A percentile compares a stretch with the other conserved stretches of the same genome.
Conservation (phyloP, 2,797 vertebrate genomes). For the Nyctibius grandis region DNA sequence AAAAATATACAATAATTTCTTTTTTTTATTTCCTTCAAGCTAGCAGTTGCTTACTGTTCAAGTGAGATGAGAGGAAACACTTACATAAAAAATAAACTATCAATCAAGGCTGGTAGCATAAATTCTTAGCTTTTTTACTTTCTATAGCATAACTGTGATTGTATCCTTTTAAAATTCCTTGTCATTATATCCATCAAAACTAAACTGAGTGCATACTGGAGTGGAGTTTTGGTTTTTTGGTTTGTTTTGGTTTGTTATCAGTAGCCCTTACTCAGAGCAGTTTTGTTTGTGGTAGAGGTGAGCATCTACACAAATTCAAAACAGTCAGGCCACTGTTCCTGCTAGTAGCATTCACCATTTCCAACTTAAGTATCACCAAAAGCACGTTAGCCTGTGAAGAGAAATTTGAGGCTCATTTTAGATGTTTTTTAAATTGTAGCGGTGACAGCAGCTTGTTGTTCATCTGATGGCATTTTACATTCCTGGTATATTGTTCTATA, state of each 20-base stretch:
- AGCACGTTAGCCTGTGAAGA: rapidly evolving
- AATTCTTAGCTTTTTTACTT: neutral
- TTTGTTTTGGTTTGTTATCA: neutral
- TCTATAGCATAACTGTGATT: neutral
- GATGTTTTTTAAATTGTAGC: neutral
- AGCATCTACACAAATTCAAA: neutral
- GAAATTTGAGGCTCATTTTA: neutral
- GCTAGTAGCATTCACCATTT: neutral
- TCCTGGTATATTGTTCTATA: neutral
- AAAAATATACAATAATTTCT: neutral
- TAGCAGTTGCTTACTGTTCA: neutral
- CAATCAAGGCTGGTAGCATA: neutral
- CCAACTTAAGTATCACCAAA: neutral
- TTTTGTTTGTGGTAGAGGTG: neutral
- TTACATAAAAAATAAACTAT: neutral
- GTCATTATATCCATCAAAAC: neutral
- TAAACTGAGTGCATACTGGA: neutral
- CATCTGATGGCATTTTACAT: neutral
- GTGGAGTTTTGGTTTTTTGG: neutral
- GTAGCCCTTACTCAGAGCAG: neutral
- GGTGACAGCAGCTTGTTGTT: neutral
- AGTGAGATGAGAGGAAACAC: neutral
- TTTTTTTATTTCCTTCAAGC: neutral
- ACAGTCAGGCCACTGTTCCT: neutral
- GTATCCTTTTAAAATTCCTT: neutral